Base-by-base conservation (phyloP, 1,140 invertebrate genomes). In the Dreissena polymorpha region DNA sequence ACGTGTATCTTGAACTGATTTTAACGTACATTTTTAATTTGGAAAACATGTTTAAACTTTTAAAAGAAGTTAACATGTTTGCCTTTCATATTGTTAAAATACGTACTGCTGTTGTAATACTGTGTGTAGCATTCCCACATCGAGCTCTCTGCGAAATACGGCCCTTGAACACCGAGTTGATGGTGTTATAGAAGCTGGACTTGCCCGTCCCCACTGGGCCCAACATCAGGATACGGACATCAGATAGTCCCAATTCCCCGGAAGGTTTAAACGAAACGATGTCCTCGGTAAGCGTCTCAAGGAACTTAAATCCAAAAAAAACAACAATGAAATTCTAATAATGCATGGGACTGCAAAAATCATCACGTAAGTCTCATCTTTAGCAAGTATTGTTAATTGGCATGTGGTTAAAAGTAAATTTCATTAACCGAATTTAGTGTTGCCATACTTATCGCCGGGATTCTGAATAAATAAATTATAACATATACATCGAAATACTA, bases 121-220 rank as follows among this genome's bases (percentile, higher is more conserved):
- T 84, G 25, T 84, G 75, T 21, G 29, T 60, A 18, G 75, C 21
- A 77, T 72, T 67, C 50, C 82, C 85, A 68, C 75, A 76, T 69
- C 65, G 63, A 49, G 81, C 85, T 6, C 73, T 64, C 39, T 75
- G 68, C 13, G 77, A 80, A 13, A 82, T 82, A 10, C 73, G 69
- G 10, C 77, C 77, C 51, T 78, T 72, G 49, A 80, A 86, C 23
- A 84, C 67, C 16, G 85, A 86, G 39, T 84, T 84, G 8, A 86
- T 72, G 16, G 75, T 84, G 63, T 86, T 86, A 51, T 84, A 84
- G n/a, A 77, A 84, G 67, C 82, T 84, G 53, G 85, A 86, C 51
- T 86, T 86, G 18, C 85, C 85, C 2, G 82, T 77, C 10, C 85
- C 85, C 13, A 86, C 85, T 0, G 69, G 29, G 18, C 85, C 85